Percentiles rank a stretch among this genome's conserved stretches.
Evolutionary conservation across 2,888 invertebrate genomes (phyloP).

Genomic region (Balanococcus diminutus): DNA sequence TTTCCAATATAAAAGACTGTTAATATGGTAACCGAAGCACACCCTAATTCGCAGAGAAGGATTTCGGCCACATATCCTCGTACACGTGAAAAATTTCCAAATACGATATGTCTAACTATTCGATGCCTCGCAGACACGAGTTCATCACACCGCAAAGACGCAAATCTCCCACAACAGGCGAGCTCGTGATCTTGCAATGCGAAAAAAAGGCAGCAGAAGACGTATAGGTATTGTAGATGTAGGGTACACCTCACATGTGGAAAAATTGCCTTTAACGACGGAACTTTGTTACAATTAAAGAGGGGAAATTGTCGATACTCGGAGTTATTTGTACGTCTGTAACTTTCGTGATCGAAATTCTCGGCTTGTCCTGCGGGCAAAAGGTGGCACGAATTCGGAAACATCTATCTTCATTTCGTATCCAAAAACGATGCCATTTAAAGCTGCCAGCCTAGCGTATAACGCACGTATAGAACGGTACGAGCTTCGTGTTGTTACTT

Average conservation of each 20-base stretch:
- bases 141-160: background rate
- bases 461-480: background rate
- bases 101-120: background rate
- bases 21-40: background rate
- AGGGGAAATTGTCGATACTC: constrained; percentile 1
- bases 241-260: background rate
- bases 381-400: constrained; percentile 36
- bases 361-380: background rate
- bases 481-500: constrained; percentile 13
- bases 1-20: background rate
- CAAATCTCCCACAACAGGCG: constrained; percentile 16
- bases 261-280: background rate
- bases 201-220: background rate
- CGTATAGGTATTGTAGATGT: background rate
- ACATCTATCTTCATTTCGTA: constrained; percentile 20
- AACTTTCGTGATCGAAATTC: constrained; percentile 29
- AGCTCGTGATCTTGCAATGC: background rate
- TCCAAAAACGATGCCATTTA: constrained; percentile 14
- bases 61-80: background rate
- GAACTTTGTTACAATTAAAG: constrained; percentile 39
- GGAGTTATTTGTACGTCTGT: constrained; percentile 25
- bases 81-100: background rate
- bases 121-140: background rate
- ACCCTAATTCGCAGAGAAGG: background rate
- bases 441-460: background rate